These are phyloP conservation scores for Yoshiicerus persimilis DNA, from an alignment of 1,140 invertebrate genomes.

Conservation along the genomic window DNA sequence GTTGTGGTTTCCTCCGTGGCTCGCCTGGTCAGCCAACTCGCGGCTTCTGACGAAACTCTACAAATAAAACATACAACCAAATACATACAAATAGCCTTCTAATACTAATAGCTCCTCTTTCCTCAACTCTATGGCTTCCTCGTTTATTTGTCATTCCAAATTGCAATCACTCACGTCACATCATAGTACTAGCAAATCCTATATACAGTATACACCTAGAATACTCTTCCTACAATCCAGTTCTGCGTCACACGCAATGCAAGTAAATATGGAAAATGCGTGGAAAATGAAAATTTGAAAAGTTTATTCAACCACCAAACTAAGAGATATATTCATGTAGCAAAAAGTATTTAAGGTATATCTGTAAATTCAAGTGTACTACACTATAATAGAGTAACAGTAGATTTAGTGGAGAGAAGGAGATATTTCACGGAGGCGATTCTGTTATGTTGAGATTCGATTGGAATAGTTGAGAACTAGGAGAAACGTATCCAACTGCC, in stretches of 20 bases:
- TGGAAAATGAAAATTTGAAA: background rate
- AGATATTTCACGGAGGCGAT: background rate
- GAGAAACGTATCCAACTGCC: background rate
- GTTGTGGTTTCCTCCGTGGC: background rate
- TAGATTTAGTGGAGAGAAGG: background rate
- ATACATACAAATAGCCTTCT: background rate
- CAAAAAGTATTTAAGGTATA: too few species aligned
- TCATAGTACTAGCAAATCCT: background rate
- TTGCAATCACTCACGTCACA: background rate
- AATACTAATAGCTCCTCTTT: background rate
- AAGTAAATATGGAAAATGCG: background rate
- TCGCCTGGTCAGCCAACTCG: background rate
- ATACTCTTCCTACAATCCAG: background rate
- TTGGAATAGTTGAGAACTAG: background rate
- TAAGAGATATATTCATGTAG: too few species aligned
- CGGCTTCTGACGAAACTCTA: background rate
- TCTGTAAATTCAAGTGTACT: background rate
- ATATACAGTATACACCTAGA: too few species aligned
- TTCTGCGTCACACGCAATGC: background rate
- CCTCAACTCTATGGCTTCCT: background rate
- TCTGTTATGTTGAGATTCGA: background rate
- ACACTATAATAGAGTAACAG: background rate
- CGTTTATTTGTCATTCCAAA: background rate
- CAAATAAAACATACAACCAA: background rate
- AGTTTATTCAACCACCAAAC: background rate